Conservation (phyloP, 2,113 vertebrate genomes). For the Alosa alosa region DNA sequence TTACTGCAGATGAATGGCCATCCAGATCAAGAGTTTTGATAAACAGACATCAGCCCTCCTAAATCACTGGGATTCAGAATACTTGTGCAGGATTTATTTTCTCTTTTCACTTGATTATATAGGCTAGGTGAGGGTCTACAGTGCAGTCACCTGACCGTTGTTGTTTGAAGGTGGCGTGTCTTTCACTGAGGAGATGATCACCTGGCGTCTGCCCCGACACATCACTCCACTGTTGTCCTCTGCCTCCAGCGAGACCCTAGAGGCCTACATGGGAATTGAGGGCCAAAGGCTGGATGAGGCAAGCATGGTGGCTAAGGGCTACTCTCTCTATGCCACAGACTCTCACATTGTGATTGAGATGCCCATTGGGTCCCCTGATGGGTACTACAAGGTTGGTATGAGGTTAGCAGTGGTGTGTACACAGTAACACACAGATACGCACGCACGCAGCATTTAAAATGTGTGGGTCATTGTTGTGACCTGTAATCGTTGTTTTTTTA, state of each 20-base stretch:
- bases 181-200: slow-evolving; percentile 63
- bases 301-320: slow-evolving; percentile 67
- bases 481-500: background rate
- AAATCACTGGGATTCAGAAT: no score
- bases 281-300: slow-evolving; percentile 64
- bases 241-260: slow-evolving; percentile 51
- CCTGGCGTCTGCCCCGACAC: slow-evolving; percentile 75
- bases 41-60: no score
- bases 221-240: slow-evolving; percentile 60
- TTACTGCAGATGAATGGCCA: no score
- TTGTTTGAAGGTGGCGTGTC: slow-evolving; percentile 67
- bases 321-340: slow-evolving; percentile 56
- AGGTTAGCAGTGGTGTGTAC: no score
- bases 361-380: slow-evolving; percentile 76
- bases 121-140: no score
- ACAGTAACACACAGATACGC: background rate
- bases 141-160: no score
- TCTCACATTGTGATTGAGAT: slow-evolving; percentile 67
- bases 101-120: slow-evolving; percentile 3
- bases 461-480: background rate
- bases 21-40: no score
- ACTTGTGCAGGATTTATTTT: background rate
- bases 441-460: background rate
- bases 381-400: slow-evolving; percentile 77
- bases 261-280: slow-evolving; percentile 73